Base-by-base conservation (phyloP, 1,140 invertebrate genomes). In the Maconellicoccus hirsutus region DNA sequence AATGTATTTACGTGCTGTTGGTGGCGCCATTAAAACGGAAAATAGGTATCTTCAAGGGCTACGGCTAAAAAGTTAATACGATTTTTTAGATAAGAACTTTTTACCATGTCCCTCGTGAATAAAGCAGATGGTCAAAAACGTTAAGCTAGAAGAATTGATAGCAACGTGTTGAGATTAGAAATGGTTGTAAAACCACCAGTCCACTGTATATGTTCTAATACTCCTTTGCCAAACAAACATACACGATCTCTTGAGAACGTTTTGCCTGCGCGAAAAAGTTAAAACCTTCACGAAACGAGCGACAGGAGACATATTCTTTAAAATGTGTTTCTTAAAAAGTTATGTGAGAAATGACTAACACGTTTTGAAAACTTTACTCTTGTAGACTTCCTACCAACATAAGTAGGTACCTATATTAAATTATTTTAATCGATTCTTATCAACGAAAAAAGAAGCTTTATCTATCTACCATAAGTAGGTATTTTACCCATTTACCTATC, bases 271-370 rank as follows among this genome's bases (percentile, higher is more conserved):
- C 12, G n/a, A 52, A 16, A 52, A 52, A 52, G 42, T 52, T 52
- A 19, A 38, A 25, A 66, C 61, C 61, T 66, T 66, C 1, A 16
- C 61, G 61, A 66, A 66, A 66, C 61, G 25, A 66, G 61, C 61
- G 61, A 66, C 61, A 23, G 61, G 61, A 66, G 61, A 66, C 61
- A 66, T 26, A 66, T 66, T 66, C 22, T 52, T 52, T 52, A 52
- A 52, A 52, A 52, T 52, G 42, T 52, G 42, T 52, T 52, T 52
- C 42, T 52, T 52, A 52, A 52, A 52, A 52, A 8, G 42, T 52
- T 52, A 52, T 52, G 42, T 19, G 42, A 52, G 42, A 52, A 52
- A 52, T 52, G 10, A 19, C 42, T 52, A 16, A 52, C 42, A 19
- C 29, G 29, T 33, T 6, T 33, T 12, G 12, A 33, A 12, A 33